Evolutionary conservation across 2,888 invertebrate genomes (phyloP), one percentile per base, ranked within the genome.

Genomic region (Acanthosoma haemorrhoidale): DNA sequence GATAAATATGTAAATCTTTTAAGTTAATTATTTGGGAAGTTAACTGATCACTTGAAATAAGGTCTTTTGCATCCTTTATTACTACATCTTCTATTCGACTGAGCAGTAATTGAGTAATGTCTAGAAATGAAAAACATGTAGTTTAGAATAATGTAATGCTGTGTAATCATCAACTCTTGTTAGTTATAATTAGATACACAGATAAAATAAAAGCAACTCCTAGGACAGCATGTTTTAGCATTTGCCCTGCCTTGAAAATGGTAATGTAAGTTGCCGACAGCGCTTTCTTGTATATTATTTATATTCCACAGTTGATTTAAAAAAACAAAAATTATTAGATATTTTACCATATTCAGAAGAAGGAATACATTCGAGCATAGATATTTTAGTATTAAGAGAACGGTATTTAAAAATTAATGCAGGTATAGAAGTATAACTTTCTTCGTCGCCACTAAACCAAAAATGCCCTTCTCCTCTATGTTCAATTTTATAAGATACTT

Each of bases 281-380:
- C n/a, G n/a, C n/a, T n/a, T n/a, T n/a, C n/a, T n/a, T n/a, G 3
- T 25, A 13, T 58, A 58, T 29, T 15, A 8, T 15, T 1, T 31
- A 1, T 59, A 21, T n/a, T 15, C n/a, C 15, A 38, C 72, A 29
- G n/a, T 39, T 69, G 15, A 2, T 43, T 21, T n/a, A 2, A 18
- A 21, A 43, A 11, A 21, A 43, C 9, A 21, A 4, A 18, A 9
- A 43, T 43, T 21, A n/a, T n/a, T n/a, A n/a, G n/a, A 38, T 69
- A 70, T 74, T 78, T 79, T 81, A 91, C 92, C 94, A 81, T 91
- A 92, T 83, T 92, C 92, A 0, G 93, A 92, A 9, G 93, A 90
- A 21, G 91, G 92, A 78, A 94, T 84, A 76, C 92, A 91, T 78
- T 91, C 90, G 60, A 85, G 84, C 8, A 91, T 80, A 77, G 82